Evolutionary conservation across 1,140 invertebrate species (phyloP), one percentile per base, ranked within the genome.

Genomic region (Aphelenchoides besseyi): DNA sequence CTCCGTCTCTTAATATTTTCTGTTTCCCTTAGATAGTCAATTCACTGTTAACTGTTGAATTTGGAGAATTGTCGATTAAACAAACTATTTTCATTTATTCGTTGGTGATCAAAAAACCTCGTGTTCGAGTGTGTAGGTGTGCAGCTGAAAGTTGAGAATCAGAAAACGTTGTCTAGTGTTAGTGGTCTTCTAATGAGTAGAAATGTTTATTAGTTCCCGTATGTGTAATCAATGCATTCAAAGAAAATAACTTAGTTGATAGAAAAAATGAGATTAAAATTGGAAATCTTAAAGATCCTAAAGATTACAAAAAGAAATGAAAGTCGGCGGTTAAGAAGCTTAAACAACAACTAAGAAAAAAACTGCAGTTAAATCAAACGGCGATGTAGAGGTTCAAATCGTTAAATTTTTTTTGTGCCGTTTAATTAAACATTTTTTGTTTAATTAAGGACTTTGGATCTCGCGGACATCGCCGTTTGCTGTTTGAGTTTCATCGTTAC

Each of bases 401-500:
- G n/a, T n/a, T n/a, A n/a, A n/a, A n/a, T n/a, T n/a, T n/a, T n/a
- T n/a, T n/a, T n/a, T n/a, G n/a, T n/a, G n/a, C n/a, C n/a, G n/a
- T n/a, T n/a, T n/a, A n/a, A n/a, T n/a, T n/a, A n/a, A n/a, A n/a
- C n/a, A n/a, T n/a, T n/a, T n/a, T n/a, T n/a, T n/a, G n/a, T n/a
- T n/a, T n/a, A n/a, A n/a, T n/a, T n/a, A n/a, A n/a, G n/a, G n/a
- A n/a, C n/a, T n/a, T n/a, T 23, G 12, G 41, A 48, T 48, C 41
- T 12, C 41, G 41, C 41, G 41, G 12, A 48, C 41, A 48, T 48
- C 41, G 41, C 41, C 41, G 57, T 53, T 33, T 16, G n/a, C 16
- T 30, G 63, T 66, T 55, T 66, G 63, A 1, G 63, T 66, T 12
- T 9, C 63, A 23, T 71, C 69, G 9, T 73, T 9, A 63, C 32